Conservation (phyloP, 2,888 invertebrate species). For the Ephialtes manifestator region DNA sequence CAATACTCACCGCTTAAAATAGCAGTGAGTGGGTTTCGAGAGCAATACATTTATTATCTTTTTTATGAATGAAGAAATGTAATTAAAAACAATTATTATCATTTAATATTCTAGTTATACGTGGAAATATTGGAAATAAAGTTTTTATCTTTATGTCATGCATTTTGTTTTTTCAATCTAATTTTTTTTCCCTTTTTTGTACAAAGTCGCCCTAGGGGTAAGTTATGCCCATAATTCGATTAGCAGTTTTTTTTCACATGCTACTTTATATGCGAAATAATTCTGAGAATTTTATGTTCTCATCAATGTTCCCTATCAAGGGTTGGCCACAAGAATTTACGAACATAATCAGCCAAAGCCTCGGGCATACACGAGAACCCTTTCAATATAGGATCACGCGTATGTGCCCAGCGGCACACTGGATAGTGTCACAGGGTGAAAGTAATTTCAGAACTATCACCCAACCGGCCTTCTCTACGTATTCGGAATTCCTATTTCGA, state of each 20-base stretch:
- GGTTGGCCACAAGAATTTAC: constrained; percentile 34
- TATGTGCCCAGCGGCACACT: constrained; percentile 26
- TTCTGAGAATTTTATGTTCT: background rate
- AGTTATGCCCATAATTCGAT: background rate
- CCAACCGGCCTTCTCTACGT: constrained; percentile 56
- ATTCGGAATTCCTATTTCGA: constrained; percentile 75
- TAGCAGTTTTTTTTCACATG: background rate
- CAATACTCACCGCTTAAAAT: too few species aligned
- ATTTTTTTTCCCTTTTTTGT: too few species aligned
- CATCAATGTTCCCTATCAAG: constrained; percentile 1
- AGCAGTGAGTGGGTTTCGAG: too few species aligned
- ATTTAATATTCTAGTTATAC: background rate
- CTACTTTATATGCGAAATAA: background rate
- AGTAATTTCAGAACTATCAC: constrained; percentile 73
- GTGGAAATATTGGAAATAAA: too few species aligned
- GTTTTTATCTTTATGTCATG: too few species aligned
- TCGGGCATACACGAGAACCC: constrained; percentile 4
- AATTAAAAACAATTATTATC: background rate
- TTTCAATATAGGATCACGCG: constrained; percentile 23
- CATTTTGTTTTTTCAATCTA: background rate
- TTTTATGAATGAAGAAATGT: too few species aligned
- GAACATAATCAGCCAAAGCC: constrained; percentile 15
- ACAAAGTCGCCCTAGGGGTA: background rate
- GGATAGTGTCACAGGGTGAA: constrained; percentile 63
- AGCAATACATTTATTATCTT: too few species aligned